Base-by-base conservation (phyloP, 2,888 invertebrate genomes). In the Loripinus fragilis region DNA sequence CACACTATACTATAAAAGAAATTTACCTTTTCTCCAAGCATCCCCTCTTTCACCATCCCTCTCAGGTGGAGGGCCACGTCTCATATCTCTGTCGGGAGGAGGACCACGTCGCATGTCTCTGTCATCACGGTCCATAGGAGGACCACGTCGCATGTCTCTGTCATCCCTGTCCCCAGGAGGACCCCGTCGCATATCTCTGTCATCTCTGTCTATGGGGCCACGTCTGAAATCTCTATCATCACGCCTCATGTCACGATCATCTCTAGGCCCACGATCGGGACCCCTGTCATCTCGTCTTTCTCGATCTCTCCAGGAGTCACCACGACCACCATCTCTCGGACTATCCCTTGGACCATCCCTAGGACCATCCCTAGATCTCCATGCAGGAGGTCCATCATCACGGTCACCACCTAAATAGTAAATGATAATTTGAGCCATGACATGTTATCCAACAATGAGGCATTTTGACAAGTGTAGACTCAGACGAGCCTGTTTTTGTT, bases 231-330 rank as follows among this genome's bases (percentile, higher is more conserved):
- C 52, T 5, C 38, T 5, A 38, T 38, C 38, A 38, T 38, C 38
- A 8, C 38, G 5, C 10, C 70, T 72, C 35, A 45, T 17, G 25
- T 68, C 64, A 41, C 65, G 45, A 69, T 76, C 82, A 76, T 74
- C 85, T 52, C 83, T 79, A n/a, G 28, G 69, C 20, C 17, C 71
- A 17, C 78, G 81, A 33, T 76, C 71, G n/a, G 76, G 76, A 20
- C 75, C 80, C n/a, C 80, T 72, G 25, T 83, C 85, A n/a, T 81
- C 85, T 50, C 83, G 72, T 10, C 73, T 72, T 38, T 72, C 69
- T 25, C 74, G 50, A 30, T 72, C 75, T 25, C 76, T 67, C 76
- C 83, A 78, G 38, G 78, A 74, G 65, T 77, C 76, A 23, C 78
- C 78, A n/a, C 78, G 69, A n/a, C 68, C 71, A 33, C 68, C 75